A percentile compares a stretch with the other conserved stretches of the same genome.
These are phyloP conservation scores for Pedetes capensis DNA, from an alignment of 2,113 vertebrate genomes.

Conservation along the genomic window DNA sequence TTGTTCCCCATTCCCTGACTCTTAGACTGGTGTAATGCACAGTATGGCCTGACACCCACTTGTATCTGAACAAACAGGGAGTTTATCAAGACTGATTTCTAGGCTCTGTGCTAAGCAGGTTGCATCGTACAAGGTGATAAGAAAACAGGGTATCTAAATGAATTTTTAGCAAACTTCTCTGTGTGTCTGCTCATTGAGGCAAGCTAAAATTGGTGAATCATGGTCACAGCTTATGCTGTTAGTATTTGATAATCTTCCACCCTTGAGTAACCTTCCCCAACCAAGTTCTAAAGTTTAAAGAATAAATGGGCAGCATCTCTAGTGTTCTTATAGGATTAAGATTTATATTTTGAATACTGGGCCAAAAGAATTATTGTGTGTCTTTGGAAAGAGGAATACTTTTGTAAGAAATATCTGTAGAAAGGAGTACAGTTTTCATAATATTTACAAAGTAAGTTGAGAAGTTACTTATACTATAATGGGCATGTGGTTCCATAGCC, in stretches of 20 bases:
- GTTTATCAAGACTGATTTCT: not conserved
- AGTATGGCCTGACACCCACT: not conserved
- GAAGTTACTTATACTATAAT: not conserved
- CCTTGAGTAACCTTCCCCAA: not conserved
- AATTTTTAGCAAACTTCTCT: not conserved
- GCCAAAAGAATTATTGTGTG: not conserved
- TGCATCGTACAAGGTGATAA: not conserved
- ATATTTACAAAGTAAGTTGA: not conserved
- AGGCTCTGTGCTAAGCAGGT: not conserved
- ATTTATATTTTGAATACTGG: not conserved
- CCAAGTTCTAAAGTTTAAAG: not conserved
- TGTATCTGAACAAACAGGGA: not conserved
- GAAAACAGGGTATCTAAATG: not conserved
- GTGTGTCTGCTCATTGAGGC: not conserved
- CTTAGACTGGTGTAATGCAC: not conserved
- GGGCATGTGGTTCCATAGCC: not conserved
- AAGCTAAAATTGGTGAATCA: not conserved
- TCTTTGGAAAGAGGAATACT: not conserved
- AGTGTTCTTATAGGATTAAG: not conserved
- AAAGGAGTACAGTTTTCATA: not conserved
- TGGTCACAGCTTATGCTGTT: not conserved
- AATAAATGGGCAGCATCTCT: not conserved
- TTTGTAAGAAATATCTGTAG: not conserved
- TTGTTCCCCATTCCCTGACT: not conserved
- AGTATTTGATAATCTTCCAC: not conserved